phyloP scores from a whole-genome alignment of 23 tunicate genomes.

The Diplosoma virens region DNA sequence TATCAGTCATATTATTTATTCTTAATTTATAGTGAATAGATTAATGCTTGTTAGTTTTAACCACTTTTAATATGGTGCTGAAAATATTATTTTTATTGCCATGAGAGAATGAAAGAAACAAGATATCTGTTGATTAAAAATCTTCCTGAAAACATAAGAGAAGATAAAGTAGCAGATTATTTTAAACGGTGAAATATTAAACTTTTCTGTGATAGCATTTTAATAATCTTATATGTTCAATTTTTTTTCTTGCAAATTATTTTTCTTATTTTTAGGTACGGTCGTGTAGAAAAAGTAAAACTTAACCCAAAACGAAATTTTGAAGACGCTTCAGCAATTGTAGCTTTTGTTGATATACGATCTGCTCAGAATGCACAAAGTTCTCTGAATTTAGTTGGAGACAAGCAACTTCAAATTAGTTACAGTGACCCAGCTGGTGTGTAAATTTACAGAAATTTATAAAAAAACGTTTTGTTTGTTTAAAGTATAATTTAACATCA shows the following conservation, averaged over 20 bases:
- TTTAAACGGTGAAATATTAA: slow-evolving; percentile 85
- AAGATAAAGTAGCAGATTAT: slow-evolving; percentile 62
- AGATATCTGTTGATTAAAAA: slow-evolving; percentile 89
- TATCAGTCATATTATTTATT: no score
- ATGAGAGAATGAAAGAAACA: slow-evolving; percentile 81
- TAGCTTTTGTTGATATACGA: slow-evolving; percentile 88
- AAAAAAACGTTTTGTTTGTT: no score
- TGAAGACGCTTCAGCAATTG: slow-evolving; percentile 52
- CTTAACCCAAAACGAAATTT: slow-evolving; percentile 52
- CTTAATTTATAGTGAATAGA: no score
- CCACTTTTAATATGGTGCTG: no score
- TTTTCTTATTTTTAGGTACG: slow-evolving; percentile 52
- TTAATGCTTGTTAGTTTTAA: no score
- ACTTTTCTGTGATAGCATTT: no score
- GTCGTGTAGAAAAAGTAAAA: slow-evolving; percentile 69
- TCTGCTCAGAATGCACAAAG: slow-evolving; percentile 85
- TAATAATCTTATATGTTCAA: background rate
- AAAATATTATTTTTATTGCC: background rate
- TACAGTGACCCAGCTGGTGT: slow-evolving; percentile 83
- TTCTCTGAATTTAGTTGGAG: slow-evolving; percentile 59
- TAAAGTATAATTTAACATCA: no score
- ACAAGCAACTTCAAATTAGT: slow-evolving; percentile 50
- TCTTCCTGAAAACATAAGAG: slow-evolving; percentile 62
- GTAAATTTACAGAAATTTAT: background rate
- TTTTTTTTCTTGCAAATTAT: background rate